These are phyloP conservation scores for Glareola pratincola DNA, from an alignment of 2,113 vertebrate genomes.

Conservation along the genomic window DNA sequence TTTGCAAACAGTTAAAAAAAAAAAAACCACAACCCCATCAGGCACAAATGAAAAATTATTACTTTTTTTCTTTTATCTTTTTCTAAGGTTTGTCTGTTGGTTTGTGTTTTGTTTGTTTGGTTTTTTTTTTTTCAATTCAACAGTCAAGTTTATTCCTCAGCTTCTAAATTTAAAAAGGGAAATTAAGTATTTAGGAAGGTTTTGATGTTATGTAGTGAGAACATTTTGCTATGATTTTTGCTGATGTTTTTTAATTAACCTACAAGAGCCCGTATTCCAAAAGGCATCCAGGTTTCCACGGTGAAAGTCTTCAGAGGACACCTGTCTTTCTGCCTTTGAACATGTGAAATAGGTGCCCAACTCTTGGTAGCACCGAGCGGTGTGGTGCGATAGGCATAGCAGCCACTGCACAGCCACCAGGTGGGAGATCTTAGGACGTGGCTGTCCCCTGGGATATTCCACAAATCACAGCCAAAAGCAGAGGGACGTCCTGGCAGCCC, in stretches of 20 bases:
- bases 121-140: neutral
- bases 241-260: neutral
- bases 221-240: neutral
- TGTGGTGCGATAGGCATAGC: neutral
- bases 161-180: neutral
- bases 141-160: neutral
- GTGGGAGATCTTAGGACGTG: neutral
- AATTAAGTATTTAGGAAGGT: neutral
- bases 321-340: neutral
- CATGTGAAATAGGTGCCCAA: neutral
- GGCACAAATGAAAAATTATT: slow-evolving; percentile 58
- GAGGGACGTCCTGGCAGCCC: neutral
- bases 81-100: neutral
- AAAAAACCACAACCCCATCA: slow-evolving; percentile 47
- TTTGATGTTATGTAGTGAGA: neutral
- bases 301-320: neutral
- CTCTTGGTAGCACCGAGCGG: neutral
- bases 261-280: neutral
- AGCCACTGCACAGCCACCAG: neutral
- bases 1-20: slow-evolving; percentile 81
- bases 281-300: neutral
- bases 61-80: slow-evolving; percentile 2
- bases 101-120: neutral
- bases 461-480: neutral
- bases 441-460: neutral